phyloP scores from a whole-genome alignment of 2,113 vertebrate genomes.

The Antidorcas marsupialis region DNA sequence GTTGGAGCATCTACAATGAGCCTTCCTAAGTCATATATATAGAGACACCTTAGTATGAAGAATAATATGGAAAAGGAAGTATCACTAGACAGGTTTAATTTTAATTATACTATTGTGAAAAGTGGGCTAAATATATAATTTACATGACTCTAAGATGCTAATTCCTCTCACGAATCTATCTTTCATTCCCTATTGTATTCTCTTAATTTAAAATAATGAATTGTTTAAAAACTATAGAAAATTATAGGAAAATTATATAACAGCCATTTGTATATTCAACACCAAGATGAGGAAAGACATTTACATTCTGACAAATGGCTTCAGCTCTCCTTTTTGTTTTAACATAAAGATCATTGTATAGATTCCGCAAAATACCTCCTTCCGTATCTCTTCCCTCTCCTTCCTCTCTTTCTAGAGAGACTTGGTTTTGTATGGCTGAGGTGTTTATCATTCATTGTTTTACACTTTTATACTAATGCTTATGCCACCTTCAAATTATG shows the following conservation, averaged over 20 bases:
- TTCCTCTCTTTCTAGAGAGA: neutral
- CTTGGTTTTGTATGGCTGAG: neutral
- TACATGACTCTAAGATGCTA: neutral
- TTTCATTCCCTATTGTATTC: neutral
- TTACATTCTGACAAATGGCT: neutral
- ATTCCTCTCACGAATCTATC: neutral
- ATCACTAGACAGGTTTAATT: conserved; percentile 4
- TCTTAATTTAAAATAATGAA: neutral
- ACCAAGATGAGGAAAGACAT: neutral
- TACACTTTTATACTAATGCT: neutral
- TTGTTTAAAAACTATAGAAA: conserved; percentile 5
- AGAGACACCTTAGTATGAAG: neutral
- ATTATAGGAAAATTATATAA: conserved; percentile 16
- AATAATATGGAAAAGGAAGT: neutral
- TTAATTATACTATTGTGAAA: conserved; percentile 23
- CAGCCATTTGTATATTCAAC: neutral
- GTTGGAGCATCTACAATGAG: neutral
- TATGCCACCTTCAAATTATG: neutral
- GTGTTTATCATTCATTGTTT: neutral
- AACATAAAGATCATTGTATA: neutral
- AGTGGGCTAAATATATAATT: neutral
- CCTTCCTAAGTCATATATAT: neutral
- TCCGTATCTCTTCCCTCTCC: neutral
- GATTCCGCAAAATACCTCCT: neutral
- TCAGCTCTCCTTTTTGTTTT: neutral